These are phyloP conservation scores for Epinephelus coioides DNA, from an alignment of 2,797 vertebrate species.

Conservation along the genomic window DNA sequence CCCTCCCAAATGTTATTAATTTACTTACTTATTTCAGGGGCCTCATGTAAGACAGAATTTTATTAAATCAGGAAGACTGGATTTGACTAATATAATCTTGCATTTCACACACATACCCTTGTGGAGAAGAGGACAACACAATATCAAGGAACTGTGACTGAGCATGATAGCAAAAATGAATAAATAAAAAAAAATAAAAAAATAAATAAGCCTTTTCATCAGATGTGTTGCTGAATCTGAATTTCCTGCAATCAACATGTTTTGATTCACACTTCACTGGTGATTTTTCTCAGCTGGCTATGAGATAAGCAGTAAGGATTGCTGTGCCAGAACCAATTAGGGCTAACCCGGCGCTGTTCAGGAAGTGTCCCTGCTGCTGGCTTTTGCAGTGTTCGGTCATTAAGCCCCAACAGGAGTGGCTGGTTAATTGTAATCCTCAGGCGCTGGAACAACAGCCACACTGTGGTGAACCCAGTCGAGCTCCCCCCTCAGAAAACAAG, in stretches of 20 bases:
- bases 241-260: conserved; percentile 69
- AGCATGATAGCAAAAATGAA: not conserved
- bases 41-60: not conserved
- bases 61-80: not conserved
- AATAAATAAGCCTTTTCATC: conserved; percentile 27
- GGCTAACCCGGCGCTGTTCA: conserved; percentile 67
- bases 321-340: conserved; percentile 82
- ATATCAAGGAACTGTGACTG: not conserved
- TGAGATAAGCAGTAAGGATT: conserved; percentile 73
- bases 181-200: not conserved
- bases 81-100: not conserved
- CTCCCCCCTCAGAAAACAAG: conserved; percentile 55
- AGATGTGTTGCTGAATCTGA: conserved; percentile 18
- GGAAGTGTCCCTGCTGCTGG: conserved; percentile 79
- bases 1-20: conserved; percentile 29
- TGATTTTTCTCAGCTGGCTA: conserved; percentile 74
- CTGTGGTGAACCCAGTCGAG: conserved; percentile 65
- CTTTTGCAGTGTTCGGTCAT: conserved; percentile 77
- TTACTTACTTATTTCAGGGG: conserved; percentile 10
- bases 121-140: not conserved
- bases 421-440: conserved; percentile 81
- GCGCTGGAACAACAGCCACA: conserved; percentile 83
- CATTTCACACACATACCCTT: not conserved
- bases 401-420: conserved; percentile 82
- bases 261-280: conserved; percentile 68